These are phyloP conservation scores for Clitarchus hookeri DNA, from an alignment of 2,888 invertebrate genomes.

Conservation along the genomic window DNA sequence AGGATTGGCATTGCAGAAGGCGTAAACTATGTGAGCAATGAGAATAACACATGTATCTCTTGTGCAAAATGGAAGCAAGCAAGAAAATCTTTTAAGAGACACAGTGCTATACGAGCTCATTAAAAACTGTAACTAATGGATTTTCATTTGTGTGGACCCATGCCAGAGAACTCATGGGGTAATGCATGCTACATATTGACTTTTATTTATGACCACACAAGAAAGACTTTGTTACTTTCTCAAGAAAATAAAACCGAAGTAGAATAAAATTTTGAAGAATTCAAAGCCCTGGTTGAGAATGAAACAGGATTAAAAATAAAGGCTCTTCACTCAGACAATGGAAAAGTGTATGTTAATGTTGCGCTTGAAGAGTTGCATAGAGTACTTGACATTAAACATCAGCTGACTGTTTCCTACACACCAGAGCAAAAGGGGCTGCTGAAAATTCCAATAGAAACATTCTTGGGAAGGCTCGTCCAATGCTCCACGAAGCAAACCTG, in stretches of 20 bases:
- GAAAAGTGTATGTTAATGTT: neutral
- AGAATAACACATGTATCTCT: neutral
- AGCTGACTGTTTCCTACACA: neutral
- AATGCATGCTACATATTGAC: too few relatives aligned
- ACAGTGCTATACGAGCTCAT: neutral
- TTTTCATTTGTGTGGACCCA: neutral
- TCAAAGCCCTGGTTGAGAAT: neutral
- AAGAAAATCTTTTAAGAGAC: neutral
- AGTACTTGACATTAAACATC: neutral
- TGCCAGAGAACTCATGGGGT: neutral
- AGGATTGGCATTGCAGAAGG: neutral
- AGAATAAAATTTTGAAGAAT: neutral
- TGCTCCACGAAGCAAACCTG: neutral
- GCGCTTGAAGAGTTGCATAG: neutral
- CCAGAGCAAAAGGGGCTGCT: neutral
- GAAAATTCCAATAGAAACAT: neutral
- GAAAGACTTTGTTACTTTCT: neutral
- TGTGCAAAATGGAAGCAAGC: neutral
- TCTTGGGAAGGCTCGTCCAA: neutral
- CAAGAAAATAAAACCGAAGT: neutral
- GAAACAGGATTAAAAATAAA: neutral
- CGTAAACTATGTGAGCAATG: neutral
- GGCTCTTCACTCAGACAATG: neutral
- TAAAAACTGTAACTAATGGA: too few relatives aligned
- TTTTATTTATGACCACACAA: neutral